Base-by-base conservation (phyloP, 1,140 invertebrate genomes). In the Pseudomyrmex pallidus region DNA sequence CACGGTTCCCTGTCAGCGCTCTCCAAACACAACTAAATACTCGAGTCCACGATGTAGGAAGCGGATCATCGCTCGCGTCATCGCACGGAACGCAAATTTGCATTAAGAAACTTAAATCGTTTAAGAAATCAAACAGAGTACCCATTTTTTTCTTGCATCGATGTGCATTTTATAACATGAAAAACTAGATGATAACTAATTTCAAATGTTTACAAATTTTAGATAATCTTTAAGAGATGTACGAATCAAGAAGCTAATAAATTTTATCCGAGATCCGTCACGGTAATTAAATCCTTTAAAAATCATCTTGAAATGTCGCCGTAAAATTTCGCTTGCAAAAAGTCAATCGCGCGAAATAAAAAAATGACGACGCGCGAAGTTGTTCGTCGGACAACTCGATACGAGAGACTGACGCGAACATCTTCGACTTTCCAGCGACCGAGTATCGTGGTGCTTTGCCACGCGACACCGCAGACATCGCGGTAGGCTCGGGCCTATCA, bases 391-490 rank as follows among this genome's bases (percentile, higher is more conserved):
- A 66, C 56, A 72, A 35, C 48, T 59, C 48, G n/a, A 72, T 46
- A 44, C 10, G n/a, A n/a, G n/a, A n/a, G 56, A 25, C 25, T 35
- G 35, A 35, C 35, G 35, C 20, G 35, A 44, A 22, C 67, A 54
- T 76, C 73, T 64, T 52, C 44, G 73, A 50, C 63, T 68, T 61
- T 67, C 20, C 50, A 17, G 15, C 44, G 10, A 2, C 8, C 54
- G 62, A 10, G 50, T 62, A 46, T 77, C 56, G 59, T 57, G 52
- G 35, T 61, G 15, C 46, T 66, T 70, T 62, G 83, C 74, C 76
- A 70, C 74, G 76, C 76, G 86, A 82, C 83, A 72, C 83, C 72
- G 59, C 74, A 63, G 86, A 84, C 82, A 62, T 54, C 70, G 66
- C 50, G 74, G 59, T 59, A 78, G 63, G 86, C 59, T 61, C 44